Base-by-base conservation (phyloP, 2,888 invertebrate genomes). In the Phania funesta region DNA sequence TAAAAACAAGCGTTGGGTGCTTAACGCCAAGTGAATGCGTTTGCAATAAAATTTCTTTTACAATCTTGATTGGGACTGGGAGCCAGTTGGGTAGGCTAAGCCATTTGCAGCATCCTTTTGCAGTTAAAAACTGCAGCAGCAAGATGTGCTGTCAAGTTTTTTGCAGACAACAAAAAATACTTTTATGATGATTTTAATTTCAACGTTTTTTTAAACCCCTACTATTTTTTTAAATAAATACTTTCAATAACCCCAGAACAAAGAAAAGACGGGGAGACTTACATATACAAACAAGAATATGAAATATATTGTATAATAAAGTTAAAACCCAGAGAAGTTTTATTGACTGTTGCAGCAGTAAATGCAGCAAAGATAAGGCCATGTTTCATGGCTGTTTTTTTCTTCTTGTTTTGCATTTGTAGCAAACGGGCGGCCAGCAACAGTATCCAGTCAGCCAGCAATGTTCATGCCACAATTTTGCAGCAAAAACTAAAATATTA, bases 141-240 rank as follows among this genome's bases (percentile, higher is more conserved):
- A 38, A 35, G 18, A n/a, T 65, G 18, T 52, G 3, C 50, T 65
- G 32, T 65, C 68, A 70, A 44, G 41, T 74, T 74, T 54, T 54
- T 32, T 35, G 20, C 18, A 9, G 48, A 9, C n/a, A 18, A 26
- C 50, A 52, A n/a, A 20, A 73, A 52, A 62, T 44, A 35, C 5
- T 32, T 52, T 60, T 64, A 18, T 48, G 62, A 82, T 77, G 70
- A 79, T 83, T 83, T 83, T 70, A 64, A 79, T 75, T 83, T 83
- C 52, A 68, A 82, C 62, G 68, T 62, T 67, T 56, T 67, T 54
- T 77, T 44, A 41, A 65, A 32, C 46, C 54, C 32, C 48, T 44
- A 52, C 68, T 50, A 60, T 32, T 24, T 50, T 32, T 29, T 18
- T 65, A 46, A n/a, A 24, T 64, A 46, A 70, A 79, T 67, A 75